Base-by-base conservation (phyloP, 2,797 vertebrate species). In the Enteromius argenteus region DNA sequence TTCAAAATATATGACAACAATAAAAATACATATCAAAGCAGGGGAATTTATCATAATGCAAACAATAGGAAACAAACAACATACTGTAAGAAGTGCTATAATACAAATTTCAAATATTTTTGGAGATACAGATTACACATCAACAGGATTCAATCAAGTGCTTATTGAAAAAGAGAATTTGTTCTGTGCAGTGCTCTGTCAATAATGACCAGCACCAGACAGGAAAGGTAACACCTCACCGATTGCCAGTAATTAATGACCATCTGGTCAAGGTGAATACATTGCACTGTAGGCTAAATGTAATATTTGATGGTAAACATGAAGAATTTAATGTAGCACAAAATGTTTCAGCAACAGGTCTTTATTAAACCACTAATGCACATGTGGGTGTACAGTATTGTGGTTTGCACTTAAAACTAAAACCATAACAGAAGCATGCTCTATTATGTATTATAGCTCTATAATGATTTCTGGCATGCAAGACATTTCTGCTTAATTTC, bases 231-330 rank as follows among this genome's bases (percentile, higher is more conserved):
- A 76, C n/a, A 60, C 46, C 46, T 53, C 17, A 74, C 72, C 32
- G 46, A 74, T 46, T 74, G 72, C 27, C 44, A 21, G 46, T 53
- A 32, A 74, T 53, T 74, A 73, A 51, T 35, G 71, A 51, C 27
- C 44, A 51, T 51, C 71, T 73, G 17, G 9, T 73, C 44, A 21
- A 73, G 44, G 27, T 51, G 27, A 9, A 74, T 49, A 30, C 23
- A 46, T 10, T 69, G 21, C 67, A 23, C 67, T 72, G 69, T 72
- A 46, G 23, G 23, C 69, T 49, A 72, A 72, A 49, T 72, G 42
- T 27, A 72, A 17, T 10, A 9, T 51, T 51, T 51, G 17, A 32
- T 35, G 68, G 46, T 6, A 74, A 74, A 74, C 27, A 32, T 35
- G 30, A 35, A 35, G 46, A 74, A 17, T 21, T 11, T 51, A 35